Conservation (phyloP, 2,797 vertebrate species). For the Phyllotis vaccarum region DNA sequence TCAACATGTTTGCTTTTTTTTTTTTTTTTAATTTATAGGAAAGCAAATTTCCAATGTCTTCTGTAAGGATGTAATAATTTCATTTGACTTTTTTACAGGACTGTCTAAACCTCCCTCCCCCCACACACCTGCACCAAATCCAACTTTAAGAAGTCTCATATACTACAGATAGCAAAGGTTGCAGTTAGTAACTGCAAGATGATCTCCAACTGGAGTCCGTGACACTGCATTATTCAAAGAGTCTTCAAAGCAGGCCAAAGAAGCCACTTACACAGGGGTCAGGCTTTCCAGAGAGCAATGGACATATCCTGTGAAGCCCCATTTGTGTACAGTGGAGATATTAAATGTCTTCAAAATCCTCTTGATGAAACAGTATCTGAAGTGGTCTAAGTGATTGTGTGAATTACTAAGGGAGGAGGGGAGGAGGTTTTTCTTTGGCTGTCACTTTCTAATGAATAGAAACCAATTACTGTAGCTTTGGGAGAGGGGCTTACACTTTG, state of each 20-base stretch:
- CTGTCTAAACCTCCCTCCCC: conserved; percentile 15
- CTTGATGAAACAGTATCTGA: conserved; percentile 73
- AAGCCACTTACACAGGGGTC: conserved; percentile 67
- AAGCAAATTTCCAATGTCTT: neutral
- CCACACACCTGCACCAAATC: neutral
- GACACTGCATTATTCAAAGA: conserved; percentile 45
- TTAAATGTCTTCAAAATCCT: conserved; percentile 76
- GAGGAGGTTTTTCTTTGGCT: conserved; percentile 38
- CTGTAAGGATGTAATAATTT: conserved; percentile 25
- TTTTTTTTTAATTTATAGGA: neutral
- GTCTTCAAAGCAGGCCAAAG: conserved; percentile 68
- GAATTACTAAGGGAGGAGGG: conserved; percentile 60
- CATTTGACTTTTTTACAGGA: conserved; percentile 67
- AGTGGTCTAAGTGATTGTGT: conserved; percentile 72
- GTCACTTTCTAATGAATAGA: conserved; percentile 62
- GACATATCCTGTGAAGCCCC: conserved; percentile 25
- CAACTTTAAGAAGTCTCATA: conserved; percentile 55
- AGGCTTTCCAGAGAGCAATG: conserved; percentile 73
- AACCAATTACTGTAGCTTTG: neutral
- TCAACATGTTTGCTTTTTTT: neutral
- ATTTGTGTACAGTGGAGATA: conserved; percentile 64
- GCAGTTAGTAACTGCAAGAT: conserved; percentile 35
- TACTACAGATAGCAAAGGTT: conserved; percentile 22
- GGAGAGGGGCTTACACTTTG: neutral
- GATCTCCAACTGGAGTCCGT: neutral